These are phyloP conservation scores for Ophion ventricosus DNA, from an alignment of 2,888 invertebrate species.

Conservation along the genomic window DNA sequence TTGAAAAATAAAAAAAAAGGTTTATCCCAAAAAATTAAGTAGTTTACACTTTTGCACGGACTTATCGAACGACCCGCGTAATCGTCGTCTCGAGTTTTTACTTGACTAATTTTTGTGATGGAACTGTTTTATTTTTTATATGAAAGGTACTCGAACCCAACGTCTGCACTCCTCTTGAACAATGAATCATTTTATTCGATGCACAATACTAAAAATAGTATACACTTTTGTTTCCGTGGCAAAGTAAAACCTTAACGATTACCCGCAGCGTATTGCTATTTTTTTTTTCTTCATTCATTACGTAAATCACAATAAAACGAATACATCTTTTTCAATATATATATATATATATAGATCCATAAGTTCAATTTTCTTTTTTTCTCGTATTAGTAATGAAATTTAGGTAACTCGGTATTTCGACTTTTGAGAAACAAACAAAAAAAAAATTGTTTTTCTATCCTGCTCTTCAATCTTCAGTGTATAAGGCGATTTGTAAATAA, in stretches of 20 bases:
- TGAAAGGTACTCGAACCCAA: too few relatives aligned
- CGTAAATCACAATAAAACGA: slow-evolving; percentile 51
- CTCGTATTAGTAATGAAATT: slow-evolving; percentile 37
- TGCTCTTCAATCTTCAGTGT: slow-evolving; percentile 1
- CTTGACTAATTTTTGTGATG: too few relatives aligned
- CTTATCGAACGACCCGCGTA: too few relatives aligned
- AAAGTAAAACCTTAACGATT: slow-evolving; percentile 53
- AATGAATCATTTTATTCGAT: slow-evolving; percentile 58
- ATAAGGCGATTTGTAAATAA: slow-evolving; percentile 24
- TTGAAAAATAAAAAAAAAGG: too few relatives aligned
- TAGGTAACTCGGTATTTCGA: slow-evolving; percentile 18
- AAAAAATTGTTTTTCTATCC: neutral
- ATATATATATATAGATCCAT: slow-evolving; percentile 51
- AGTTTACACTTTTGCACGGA: too few relatives aligned
- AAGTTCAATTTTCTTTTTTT: neutral
- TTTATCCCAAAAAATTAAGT: too few relatives aligned
- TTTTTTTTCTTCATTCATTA: slow-evolving; percentile 29
- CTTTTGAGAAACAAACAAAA: neutral
- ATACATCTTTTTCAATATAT: slow-evolving; percentile 42
- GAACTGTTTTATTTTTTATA: too few relatives aligned
- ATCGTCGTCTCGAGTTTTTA: too few relatives aligned
- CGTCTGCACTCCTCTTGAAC: slow-evolving; percentile 29
- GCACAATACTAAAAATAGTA: slow-evolving; percentile 43
- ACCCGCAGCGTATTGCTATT: slow-evolving; percentile 23
- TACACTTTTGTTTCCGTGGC: slow-evolving; percentile 45